A percentile compares a stretch with the other conserved stretches of the same genome.
Conservation (phyloP, 2,888 invertebrate species). For the Epirrita christyi region DNA sequence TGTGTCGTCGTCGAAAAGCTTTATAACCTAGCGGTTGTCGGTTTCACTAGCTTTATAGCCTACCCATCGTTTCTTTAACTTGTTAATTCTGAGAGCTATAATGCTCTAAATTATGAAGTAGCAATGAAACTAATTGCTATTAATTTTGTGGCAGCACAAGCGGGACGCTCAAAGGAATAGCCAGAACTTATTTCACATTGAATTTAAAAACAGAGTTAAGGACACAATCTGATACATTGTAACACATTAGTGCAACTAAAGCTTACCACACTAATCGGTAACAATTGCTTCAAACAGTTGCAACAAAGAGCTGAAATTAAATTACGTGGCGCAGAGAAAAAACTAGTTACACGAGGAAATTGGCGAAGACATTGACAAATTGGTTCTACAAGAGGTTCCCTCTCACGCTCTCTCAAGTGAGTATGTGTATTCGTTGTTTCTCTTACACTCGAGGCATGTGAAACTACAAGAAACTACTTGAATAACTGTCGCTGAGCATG, state of each 20-base stretch:
- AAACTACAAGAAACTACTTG: conserved; percentile 55
- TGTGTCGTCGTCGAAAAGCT: too few species aligned
- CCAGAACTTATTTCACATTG: not conserved
- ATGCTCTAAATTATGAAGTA: too few species aligned
- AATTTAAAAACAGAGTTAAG: not conserved
- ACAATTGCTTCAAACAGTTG: conserved; percentile 67
- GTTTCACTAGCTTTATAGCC: too few species aligned
- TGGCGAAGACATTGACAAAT: conserved; percentile 83
- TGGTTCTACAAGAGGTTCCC: conserved; percentile 71
- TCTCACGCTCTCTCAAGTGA: conserved; percentile 53
- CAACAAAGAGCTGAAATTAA: conserved; percentile 80
- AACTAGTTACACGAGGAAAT: conserved; percentile 83
- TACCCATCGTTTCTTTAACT: too few species aligned
- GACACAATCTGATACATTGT: not conserved
- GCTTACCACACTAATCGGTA: conserved; percentile 47
- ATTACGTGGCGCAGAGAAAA: conserved; percentile 82
- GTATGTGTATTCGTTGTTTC: conserved; percentile 50
- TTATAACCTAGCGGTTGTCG: too few species aligned
- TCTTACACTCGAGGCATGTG: conserved; percentile 46
- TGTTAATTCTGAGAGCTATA: too few species aligned
- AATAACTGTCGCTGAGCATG: conserved; percentile 57
- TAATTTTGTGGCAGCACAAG: too few species aligned
- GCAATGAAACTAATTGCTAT: too few species aligned
- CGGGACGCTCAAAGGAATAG: too few species aligned
- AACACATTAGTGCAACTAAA: conserved; percentile 25